phyloP scores from a whole-genome alignment of 2,113 vertebrate species.

The Megaceryle torquata region DNA sequence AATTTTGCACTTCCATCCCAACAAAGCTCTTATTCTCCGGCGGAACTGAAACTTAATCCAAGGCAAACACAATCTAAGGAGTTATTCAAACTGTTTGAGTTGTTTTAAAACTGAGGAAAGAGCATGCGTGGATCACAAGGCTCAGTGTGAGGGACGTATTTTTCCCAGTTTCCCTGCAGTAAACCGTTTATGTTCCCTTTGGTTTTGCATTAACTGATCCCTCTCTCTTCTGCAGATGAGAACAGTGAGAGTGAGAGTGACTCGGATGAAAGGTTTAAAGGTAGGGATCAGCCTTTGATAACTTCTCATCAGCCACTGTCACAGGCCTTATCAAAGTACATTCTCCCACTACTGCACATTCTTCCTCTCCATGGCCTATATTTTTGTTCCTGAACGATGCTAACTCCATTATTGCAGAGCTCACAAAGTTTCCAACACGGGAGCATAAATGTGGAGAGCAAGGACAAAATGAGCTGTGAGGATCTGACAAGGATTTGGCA shows the following conservation, averaged over 20 bases:
- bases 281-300: conserved; percentile 69
- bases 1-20: conserved; percentile 5
- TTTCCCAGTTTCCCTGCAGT: neutral
- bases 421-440: neutral
- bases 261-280: conserved; percentile 99
- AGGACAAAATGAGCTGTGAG: conserved; percentile 17
- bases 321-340: neutral
- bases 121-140: neutral
- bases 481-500: conserved; percentile 22
- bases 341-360: neutral
- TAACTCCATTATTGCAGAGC: neutral
- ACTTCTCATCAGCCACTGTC: neutral
- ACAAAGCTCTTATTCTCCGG: neutral
- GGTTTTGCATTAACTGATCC: conserved; percentile 29
- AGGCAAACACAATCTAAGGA: neutral
- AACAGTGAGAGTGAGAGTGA: conserved; percentile 99
- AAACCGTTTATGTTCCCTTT: conserved; percentile 6
- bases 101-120: neutral
- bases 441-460: neutral
- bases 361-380: neutral
- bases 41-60: neutral
- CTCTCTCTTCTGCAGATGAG: conserved; percentile 86
- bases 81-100: neutral
- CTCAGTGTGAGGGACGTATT: neutral
- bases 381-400: neutral